These are phyloP conservation scores for Caiman crocodilus DNA, from an alignment of 2,797 vertebrate species.

Conservation along the genomic window DNA sequence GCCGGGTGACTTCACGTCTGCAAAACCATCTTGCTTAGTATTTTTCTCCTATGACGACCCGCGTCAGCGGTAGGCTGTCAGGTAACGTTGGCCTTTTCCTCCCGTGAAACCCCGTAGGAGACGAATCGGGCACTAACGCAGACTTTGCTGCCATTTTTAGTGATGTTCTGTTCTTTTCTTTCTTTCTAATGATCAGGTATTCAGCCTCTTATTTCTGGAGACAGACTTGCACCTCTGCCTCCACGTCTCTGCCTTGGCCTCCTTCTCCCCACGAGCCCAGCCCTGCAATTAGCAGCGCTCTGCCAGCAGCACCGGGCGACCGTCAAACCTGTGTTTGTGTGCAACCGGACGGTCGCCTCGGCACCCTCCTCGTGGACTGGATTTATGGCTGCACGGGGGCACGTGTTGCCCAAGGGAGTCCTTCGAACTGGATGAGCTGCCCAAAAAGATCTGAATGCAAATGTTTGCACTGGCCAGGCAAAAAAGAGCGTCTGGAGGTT, in stretches of 20 bases:
- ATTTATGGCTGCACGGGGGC: rapidly evolving
- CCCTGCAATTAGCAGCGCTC: background rate
- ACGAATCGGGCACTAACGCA: too few relatives aligned
- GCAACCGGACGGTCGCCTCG: background rate
- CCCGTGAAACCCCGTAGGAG: too few relatives aligned
- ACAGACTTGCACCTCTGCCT: background rate
- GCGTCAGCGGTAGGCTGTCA: background rate
- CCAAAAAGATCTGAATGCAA: rapidly evolving
- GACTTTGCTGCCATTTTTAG: too few relatives aligned
- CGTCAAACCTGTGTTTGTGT: background rate
- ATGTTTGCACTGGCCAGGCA: background rate
- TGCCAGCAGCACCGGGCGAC: background rate
- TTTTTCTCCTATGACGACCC: background rate
- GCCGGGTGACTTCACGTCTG: slow-evolving; percentile 21
- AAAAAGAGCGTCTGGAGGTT: too few relatives aligned
- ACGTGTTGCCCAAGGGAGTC: background rate
- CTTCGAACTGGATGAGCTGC: background rate
- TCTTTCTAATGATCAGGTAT: background rate
- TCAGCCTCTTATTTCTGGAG: too few relatives aligned
- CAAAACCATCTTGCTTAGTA: slow-evolving; percentile 46
- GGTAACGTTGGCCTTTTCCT: background rate
- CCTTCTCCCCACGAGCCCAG: background rate
- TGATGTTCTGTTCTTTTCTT: background rate
- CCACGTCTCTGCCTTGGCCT: background rate
- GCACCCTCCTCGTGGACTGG: background rate